Conservation (phyloP, 2,113 vertebrate species). For the Indri indri region DNA sequence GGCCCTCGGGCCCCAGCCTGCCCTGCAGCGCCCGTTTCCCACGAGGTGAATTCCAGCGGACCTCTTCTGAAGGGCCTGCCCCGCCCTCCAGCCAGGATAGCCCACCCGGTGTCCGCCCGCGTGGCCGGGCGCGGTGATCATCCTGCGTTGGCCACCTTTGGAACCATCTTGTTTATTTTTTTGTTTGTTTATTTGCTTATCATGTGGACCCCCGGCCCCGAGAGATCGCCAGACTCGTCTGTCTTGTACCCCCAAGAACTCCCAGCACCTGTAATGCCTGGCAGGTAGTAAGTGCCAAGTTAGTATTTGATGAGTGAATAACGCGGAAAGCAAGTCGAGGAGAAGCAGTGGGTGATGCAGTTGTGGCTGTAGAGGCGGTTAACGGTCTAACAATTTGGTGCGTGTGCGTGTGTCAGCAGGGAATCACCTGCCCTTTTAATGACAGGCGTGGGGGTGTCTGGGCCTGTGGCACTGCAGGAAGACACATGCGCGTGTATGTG, state of each 20-base stretch:
- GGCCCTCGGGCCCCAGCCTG: not conserved
- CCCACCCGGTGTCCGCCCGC: not conserved
- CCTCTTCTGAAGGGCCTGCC: not conserved
- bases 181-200: not conserved
- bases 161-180: not conserved
- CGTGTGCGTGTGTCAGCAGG: not conserved
- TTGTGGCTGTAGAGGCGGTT: not conserved
- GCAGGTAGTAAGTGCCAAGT: not conserved
- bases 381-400: not conserved
- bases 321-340: not conserved
- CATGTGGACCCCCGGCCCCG: not conserved
- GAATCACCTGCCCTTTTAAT: not conserved
- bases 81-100: not conserved
- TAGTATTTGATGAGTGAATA: not conserved
- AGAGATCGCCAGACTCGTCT: not conserved
- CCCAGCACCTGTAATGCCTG: fast-evolving
- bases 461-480: too few relatives aligned
- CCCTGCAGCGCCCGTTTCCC: not conserved
- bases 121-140: not conserved
- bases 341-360: not conserved
- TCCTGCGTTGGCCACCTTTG: not conserved
- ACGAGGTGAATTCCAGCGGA: not conserved
- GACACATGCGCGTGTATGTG: not conserved
- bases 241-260: not conserved
- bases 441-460: not conserved